phyloP scores from a whole-genome alignment of 2,113 vertebrate genomes.

The Ascaphus truei region DNA sequence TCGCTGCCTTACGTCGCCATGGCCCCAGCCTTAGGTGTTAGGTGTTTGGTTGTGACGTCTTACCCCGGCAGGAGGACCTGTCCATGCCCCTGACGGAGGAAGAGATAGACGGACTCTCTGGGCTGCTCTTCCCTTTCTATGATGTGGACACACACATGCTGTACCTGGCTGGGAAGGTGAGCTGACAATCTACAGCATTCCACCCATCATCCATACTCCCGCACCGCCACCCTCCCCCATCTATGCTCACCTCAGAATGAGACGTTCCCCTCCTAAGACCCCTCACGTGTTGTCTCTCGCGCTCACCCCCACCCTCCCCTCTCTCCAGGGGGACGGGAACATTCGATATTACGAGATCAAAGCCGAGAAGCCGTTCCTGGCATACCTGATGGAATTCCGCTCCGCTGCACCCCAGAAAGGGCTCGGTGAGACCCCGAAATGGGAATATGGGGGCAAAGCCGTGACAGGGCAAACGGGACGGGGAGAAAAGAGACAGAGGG shows the following conservation, averaged over 20 bases:
- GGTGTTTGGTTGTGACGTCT: neutral
- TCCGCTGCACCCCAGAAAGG: slow-evolving; percentile 92
- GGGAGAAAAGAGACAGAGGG: too few relatives aligned
- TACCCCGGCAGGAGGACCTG: slow-evolving; percentile 74
- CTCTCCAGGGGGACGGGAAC: slow-evolving; percentile 87
- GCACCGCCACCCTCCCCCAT: too few relatives aligned
- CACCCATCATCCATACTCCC: too few relatives aligned
- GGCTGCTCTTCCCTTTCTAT: slow-evolving; percentile 91
- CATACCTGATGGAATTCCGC: slow-evolving; percentile 94
- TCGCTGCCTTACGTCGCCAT: neutral
- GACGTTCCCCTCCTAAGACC: too few relatives aligned
- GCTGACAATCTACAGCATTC: too few relatives aligned
- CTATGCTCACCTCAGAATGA: too few relatives aligned
- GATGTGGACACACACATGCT: slow-evolving; percentile 94
- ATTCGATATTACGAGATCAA: slow-evolving; percentile 95
- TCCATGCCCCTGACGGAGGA: slow-evolving; percentile 89
- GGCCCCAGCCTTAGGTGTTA: neutral
- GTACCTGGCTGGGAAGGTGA: slow-evolving; percentile 93
- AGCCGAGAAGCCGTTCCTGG: slow-evolving; percentile 89
- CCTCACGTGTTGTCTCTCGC: too few relatives aligned
- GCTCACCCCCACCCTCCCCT: too few relatives aligned
- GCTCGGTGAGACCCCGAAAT: slow-evolving; percentile 82
- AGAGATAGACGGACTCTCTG: slow-evolving; percentile 92
- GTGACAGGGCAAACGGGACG: too few relatives aligned
- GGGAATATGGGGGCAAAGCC: too few relatives aligned